phyloP scores from a whole-genome alignment of 2,797 vertebrate species.

The Staurois parvus region DNA sequence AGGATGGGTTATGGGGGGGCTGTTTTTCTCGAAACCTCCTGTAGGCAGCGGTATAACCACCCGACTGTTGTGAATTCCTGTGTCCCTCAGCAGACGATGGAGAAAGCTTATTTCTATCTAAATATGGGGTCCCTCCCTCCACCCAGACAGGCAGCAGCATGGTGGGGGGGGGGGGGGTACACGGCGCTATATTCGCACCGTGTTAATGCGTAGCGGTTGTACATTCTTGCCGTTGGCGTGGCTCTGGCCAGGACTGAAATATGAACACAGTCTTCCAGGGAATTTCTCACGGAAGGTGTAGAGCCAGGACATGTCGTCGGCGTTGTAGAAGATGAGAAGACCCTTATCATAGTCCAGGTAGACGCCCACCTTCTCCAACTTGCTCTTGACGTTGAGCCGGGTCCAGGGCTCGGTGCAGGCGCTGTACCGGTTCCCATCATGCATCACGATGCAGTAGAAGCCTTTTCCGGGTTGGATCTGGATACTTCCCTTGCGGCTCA shows the following conservation, averaged over 20 bases:
- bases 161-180: too few relatives aligned
- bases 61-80: too few relatives aligned
- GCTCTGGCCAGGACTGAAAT: constrained; percentile 97
- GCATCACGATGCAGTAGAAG: constrained; percentile 99
- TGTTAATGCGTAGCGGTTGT: constrained; percentile 95
- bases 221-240: constrained; percentile 98
- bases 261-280: constrained; percentile 90
- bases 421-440: constrained; percentile 97
- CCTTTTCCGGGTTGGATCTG: constrained; percentile 95
- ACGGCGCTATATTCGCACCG: constrained; percentile 85
- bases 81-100: too few relatives aligned
- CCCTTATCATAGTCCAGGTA: constrained; percentile 96
- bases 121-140: not conserved
- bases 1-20: too few relatives aligned
- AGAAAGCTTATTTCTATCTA: not conserved
- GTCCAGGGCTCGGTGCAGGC: constrained; percentile 99
- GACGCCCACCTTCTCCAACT: constrained; percentile 96
- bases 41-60: too few relatives aligned
- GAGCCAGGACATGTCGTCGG: constrained; percentile 98
- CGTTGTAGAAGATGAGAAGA: constrained; percentile 97
- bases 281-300: constrained; percentile 96
- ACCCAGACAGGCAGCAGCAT: not conserved
- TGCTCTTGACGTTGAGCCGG: constrained; percentile 94
- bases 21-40: too few relatives aligned
- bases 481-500: constrained; percentile 95